Base-by-base conservation (phyloP, 2,888 invertebrate species). In the Melanostoma mellinum region DNA sequence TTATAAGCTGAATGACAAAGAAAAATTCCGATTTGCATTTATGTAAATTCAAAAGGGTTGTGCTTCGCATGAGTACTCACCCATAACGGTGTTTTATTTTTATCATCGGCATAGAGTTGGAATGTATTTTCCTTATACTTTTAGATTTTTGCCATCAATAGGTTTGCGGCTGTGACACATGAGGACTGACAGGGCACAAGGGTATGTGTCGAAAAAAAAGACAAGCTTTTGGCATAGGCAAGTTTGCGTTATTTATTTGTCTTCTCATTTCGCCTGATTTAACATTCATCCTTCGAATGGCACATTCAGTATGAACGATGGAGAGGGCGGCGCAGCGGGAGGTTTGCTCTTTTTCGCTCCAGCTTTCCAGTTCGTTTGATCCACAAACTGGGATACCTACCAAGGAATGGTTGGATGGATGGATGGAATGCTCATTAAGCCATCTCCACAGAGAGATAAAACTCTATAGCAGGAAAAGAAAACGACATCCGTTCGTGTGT, bases 241-340 rank as follows among this genome's bases (percentile, higher is more conserved):
- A 84, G 78, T 78, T 84, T 78, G 78, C 74, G 74, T 74, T 71
- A 84, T 84, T 84, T 84, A 84, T 84, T 84, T 84, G 84, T 78
- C 78, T 71, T 74, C 71, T 63, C 72, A 65, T 78, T 75, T 69
- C 78, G 74, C 78, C 71, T 84, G 79, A 79, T 79, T 84, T 71
- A 84, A 78, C 84, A 50, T 50, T 50, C 63, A 63, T 48, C 50
- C 63, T 63, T 50, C 63, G 5, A 20, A 20, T 20, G 20, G 20
- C 58, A 48, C 33, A 58, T 63, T 4, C 20, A 60, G 60, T 38
- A 42, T 58, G 6, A 3, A n/a, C 36, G 3, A 6, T 65, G 46
- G 8, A 53, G 32, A 55, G 42, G 40, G 53, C 42, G 20, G 20
- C 20, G 38, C 10, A 10, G 73, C 6, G 36, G 35, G 46, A 9